Evolutionary conservation across 2,797 vertebrate genomes (phyloP).

Genomic region (Cossypha heuglini): DNA sequence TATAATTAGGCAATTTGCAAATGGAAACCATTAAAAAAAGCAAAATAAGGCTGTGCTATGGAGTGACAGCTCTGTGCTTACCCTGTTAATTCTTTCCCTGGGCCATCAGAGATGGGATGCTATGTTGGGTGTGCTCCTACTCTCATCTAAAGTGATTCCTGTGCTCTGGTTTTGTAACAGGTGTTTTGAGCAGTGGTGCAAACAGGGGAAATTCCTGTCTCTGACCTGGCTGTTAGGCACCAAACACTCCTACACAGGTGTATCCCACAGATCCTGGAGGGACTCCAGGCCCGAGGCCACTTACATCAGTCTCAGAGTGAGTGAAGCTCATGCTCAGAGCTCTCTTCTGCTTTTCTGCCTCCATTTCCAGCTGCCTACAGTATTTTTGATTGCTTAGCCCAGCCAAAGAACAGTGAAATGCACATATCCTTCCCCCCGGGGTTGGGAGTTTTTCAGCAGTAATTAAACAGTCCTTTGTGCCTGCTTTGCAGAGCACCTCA

Average conservation of each 20-base stretch:
- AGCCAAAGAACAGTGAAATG: neutral
- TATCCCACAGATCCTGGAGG: accelerated
- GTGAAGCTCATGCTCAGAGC: neutral
- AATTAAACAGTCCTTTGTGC: neutral
- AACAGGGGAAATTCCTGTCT: neutral
- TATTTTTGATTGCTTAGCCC: neutral
- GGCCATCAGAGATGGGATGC: neutral
- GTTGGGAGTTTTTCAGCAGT: neutral
- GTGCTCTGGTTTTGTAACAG: neutral
- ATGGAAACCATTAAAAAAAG: neutral
- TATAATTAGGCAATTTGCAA: neutral
- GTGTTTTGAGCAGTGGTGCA: neutral
- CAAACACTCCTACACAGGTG: neutral
- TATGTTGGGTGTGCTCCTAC: neutral
- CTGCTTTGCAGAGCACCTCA: neutral
- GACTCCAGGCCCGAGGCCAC: neutral
- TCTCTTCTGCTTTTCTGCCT: neutral
- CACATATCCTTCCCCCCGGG: neutral
- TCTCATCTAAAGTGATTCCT: neutral
- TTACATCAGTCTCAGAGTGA: neutral
- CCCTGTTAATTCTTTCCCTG: neutral
- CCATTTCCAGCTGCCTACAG: neutral
- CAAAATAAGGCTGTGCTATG: neutral
- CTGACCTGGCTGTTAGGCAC: neutral
- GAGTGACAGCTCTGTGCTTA: neutral